These are phyloP conservation scores for Drosophila ananassae DNA, from an alignment of 1,140 invertebrate genomes.

Conservation along the genomic window DNA sequence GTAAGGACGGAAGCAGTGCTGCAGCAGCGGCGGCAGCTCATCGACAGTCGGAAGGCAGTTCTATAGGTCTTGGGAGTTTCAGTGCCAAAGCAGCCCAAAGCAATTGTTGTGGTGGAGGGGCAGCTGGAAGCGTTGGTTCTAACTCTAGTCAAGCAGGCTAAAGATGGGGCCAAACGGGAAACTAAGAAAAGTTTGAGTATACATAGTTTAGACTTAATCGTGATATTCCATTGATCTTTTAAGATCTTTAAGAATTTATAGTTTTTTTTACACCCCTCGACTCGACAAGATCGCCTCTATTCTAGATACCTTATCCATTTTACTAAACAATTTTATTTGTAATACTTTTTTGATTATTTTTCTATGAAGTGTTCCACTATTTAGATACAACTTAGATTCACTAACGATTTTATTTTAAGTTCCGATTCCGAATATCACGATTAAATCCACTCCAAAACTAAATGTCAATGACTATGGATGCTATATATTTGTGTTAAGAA, in stretches of 20 bases:
- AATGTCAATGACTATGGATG: constrained; percentile 73
- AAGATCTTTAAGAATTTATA: constrained; percentile 12
- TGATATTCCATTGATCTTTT: constrained; percentile 44
- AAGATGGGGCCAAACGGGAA: constrained; percentile 7
- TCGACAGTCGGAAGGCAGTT: constrained; percentile 57
- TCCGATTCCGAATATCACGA: constrained; percentile 27
- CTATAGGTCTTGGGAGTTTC: constrained; percentile 71
- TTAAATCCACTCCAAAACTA: constrained; percentile 33
- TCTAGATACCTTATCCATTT: background rate
- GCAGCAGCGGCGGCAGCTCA: constrained; percentile 60
- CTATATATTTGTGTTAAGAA: constrained; percentile 74
- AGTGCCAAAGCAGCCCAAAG: constrained; percentile 77
- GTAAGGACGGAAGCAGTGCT: constrained; percentile 69
- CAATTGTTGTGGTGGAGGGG: constrained; percentile 67
- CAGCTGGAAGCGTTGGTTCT: constrained; percentile 25
- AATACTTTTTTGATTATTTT: background rate
- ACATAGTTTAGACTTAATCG: constrained; percentile 42
- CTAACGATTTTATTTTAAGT: background rate
- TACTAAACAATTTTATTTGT: background rate
- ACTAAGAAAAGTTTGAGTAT: constrained; percentile 43
- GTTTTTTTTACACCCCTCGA: background rate
- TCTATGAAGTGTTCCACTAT: too few species aligned
- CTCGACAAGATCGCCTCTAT: background rate
- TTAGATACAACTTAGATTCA: too few species aligned
- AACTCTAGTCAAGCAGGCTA: constrained; percentile 70